A percentile compares a stretch with the other conserved stretches of the same genome.
Conservation (phyloP, 2,888 invertebrate species). For the Litoditis marina region DNA sequence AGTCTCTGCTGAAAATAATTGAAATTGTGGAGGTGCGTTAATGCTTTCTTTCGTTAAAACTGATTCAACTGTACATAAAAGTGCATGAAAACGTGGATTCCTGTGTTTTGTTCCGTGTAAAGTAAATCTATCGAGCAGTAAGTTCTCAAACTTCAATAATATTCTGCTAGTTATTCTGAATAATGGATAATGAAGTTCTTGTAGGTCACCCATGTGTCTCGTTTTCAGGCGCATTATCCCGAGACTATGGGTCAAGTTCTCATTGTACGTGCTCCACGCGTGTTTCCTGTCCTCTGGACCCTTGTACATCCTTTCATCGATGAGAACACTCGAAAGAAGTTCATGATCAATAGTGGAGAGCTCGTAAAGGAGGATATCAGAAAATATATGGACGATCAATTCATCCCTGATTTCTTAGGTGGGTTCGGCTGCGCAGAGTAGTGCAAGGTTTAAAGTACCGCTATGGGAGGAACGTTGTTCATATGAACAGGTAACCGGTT, state of each 20-base stretch:
- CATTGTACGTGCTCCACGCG: constrained; percentile 84
- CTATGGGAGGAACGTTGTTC: too few relatives aligned
- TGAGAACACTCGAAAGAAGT: constrained; percentile 76
- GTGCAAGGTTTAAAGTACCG: not conserved
- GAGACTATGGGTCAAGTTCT: constrained; percentile 68
- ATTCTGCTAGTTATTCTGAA: not conserved
- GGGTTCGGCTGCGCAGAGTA: constrained; percentile 67
- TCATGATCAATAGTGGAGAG: constrained; percentile 72
- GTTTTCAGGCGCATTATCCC: constrained; percentile 29
- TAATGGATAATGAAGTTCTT: not conserved
- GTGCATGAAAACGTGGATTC: not conserved
- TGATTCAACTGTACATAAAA: not conserved
- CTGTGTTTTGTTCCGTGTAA: too few relatives aligned
- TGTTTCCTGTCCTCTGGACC: constrained; percentile 92
- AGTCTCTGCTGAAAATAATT: constrained; percentile 70
- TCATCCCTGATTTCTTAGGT: constrained; percentile 88
- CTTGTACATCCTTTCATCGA: constrained; percentile 91
- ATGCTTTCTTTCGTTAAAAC: not conserved
- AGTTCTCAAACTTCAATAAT: too few relatives aligned
- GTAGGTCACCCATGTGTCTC: too few relatives aligned
- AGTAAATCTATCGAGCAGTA: too few relatives aligned
- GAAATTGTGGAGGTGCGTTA: constrained; percentile 71
- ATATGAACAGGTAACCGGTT: too few relatives aligned
- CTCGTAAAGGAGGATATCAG: constrained; percentile 73
- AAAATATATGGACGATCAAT: constrained; percentile 80